These are phyloP conservation scores for Chaenodraco wilsoni DNA, from an alignment of 2,797 vertebrate genomes.

Conservation along the genomic window DNA sequence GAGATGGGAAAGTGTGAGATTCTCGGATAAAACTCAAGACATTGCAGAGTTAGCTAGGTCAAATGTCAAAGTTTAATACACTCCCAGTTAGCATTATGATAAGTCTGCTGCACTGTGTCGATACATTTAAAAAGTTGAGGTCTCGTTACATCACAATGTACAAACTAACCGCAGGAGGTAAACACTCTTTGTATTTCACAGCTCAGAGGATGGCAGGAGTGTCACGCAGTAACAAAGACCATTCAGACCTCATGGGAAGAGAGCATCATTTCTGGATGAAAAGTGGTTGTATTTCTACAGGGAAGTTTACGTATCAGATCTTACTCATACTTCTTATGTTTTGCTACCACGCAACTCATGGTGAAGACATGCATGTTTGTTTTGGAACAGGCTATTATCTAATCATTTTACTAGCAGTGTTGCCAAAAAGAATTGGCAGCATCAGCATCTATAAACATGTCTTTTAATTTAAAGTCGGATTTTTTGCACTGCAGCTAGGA, in stretches of 20 bases:
- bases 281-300: constrained; percentile 4
- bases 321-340: constrained; percentile 2
- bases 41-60: neutral
- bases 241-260: neutral
- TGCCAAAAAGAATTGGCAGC: neutral
- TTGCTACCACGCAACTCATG: neutral
- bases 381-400: constrained; percentile 5
- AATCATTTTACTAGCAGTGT: neutral
- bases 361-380: neutral
- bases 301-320: constrained; percentile 14
- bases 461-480: neutral
- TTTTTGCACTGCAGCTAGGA: neutral
- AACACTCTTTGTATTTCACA: neutral
- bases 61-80: neutral
- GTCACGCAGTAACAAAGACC: neutral
- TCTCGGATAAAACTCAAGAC: neutral
- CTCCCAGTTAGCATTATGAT: neutral
- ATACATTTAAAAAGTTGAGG: neutral
- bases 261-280: neutral
- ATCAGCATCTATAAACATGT: neutral
- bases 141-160: neutral
- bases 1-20: neutral
- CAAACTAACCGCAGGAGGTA: neutral
- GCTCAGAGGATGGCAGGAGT: neutral
- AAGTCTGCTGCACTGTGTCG: neutral